These are phyloP conservation scores for Chionoecetes opilio DNA, from an alignment of 1,140 invertebrate genomes.

Conservation along the genomic window DNA sequence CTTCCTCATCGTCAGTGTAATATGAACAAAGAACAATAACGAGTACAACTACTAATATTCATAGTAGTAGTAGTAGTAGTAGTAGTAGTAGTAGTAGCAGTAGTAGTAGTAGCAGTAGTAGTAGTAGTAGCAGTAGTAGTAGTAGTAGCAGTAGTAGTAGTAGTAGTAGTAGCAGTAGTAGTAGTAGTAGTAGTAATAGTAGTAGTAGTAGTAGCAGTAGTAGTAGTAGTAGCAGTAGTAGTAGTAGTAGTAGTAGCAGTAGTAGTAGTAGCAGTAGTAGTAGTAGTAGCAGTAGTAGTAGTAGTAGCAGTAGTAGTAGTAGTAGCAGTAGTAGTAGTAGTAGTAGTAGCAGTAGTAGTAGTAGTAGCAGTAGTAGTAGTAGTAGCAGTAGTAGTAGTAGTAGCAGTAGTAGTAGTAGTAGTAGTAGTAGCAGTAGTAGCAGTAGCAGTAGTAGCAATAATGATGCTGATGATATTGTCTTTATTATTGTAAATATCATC, in stretches of 20 bases:
- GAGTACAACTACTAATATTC: too few species aligned
- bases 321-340: constrained; percentile 29
- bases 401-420: constrained; percentile 28
- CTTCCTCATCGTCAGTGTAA: too few species aligned
- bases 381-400: too few species aligned
- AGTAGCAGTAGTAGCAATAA: neutral
- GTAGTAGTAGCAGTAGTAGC: neutral
- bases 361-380: neutral
- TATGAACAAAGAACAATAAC: too few species aligned
- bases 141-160: constrained; percentile 29
- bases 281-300: constrained; percentile 30
- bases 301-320: constrained; percentile 29
- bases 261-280: constrained; percentile 17
- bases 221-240: constrained; percentile 30
- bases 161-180: constrained; percentile 29
- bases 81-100: constrained; percentile 1
- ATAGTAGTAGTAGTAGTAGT: too few species aligned
- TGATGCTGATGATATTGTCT: too few species aligned
- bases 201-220: constrained; percentile 29
- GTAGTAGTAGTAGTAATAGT: constrained; percentile 28
- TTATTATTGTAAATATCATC: neutral
- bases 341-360: neutral
- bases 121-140: constrained; percentile 29
- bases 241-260: constrained; percentile 29
- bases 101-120: constrained; percentile 18